Conservation (phyloP, 2,797 vertebrate species). For the Crocodylus rhombifer region DNA sequence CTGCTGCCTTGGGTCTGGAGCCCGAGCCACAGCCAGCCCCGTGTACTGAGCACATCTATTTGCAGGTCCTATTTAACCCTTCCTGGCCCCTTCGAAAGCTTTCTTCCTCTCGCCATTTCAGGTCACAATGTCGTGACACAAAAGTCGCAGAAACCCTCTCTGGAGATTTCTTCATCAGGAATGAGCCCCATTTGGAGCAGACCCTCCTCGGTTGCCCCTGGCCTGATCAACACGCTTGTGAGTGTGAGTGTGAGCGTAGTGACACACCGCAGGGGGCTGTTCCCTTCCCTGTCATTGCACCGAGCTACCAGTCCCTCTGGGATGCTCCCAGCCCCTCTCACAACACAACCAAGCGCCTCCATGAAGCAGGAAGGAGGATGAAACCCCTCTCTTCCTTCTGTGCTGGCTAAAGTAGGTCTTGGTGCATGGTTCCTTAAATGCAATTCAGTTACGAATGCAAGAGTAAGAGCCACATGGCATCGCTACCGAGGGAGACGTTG, state of each 20-base stretch:
- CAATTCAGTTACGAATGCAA: neutral
- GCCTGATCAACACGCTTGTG: neutral
- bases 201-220: neutral
- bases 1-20: rapidly evolving
- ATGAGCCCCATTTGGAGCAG: neutral
- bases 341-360: neutral
- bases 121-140: neutral
- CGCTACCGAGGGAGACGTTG: rapidly evolving
- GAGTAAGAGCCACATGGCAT: neutral
- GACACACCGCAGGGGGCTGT: neutral
- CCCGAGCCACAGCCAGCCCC: neutral
- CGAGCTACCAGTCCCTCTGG: neutral
- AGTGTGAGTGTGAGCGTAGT: neutral
- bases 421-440: neutral
- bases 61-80: neutral
- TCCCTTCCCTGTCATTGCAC: neutral
- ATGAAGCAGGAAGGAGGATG: neutral
- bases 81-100: neutral
- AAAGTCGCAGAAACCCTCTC: neutral
- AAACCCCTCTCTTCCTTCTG: neutral
- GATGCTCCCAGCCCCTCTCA: neutral
- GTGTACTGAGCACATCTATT: neutral
- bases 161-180: rapidly evolving
- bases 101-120: rapidly evolving
- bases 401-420: rapidly evolving